Conservation (phyloP, 2,888 invertebrate species). For the Idaea aversata region DNA sequence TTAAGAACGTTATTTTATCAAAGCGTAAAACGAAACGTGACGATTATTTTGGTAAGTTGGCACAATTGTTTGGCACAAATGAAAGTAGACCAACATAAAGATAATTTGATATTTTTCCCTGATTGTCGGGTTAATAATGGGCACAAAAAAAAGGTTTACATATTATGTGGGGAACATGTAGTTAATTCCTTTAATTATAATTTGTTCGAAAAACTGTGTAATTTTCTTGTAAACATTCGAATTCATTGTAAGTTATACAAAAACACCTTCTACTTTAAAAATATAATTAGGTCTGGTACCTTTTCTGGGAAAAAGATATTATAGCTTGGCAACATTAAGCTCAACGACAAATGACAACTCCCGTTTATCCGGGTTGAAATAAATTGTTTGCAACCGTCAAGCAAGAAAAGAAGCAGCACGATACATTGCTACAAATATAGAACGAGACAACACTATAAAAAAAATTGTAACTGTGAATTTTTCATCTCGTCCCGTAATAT, state of each 20-base stretch:
- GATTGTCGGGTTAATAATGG: too few species aligned
- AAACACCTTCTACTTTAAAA: too few species aligned
- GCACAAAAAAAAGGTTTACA: too few species aligned
- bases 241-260: too few species aligned
- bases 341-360: conserved; percentile 18
- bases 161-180: too few species aligned
- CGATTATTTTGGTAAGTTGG: conserved; percentile 14
- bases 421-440: conserved; percentile 10
- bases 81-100: too few species aligned
- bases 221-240: too few species aligned
- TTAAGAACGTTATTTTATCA: background rate
- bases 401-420: conserved; percentile 29
- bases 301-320: conserved; percentile 6
- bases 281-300: too few species aligned
- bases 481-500: conserved; percentile 35
- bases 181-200: too few species aligned
- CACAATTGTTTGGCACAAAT: background rate
- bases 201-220: too few species aligned
- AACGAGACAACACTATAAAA: conserved; percentile 31
- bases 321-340: conserved; percentile 21
- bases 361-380: conserved; percentile 37
- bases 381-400: conserved; percentile 27
- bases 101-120: too few species aligned
- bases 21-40: conserved; percentile 13
- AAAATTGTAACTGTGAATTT: conserved; percentile 15